Conservation (phyloP, 2,888 invertebrate species). For the Mythimna ferrago region DNA sequence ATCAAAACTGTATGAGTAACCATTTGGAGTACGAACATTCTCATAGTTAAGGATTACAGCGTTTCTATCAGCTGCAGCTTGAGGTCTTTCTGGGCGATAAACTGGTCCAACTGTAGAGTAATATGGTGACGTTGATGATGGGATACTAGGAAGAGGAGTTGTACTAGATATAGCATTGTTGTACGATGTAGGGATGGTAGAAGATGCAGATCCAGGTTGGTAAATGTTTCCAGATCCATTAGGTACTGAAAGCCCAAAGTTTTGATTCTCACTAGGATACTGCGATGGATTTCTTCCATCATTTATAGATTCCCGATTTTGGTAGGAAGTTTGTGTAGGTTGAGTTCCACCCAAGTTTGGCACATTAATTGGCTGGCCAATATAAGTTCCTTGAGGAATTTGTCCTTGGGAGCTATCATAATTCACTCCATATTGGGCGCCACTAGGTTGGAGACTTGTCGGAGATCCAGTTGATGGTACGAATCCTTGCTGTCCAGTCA, state of each 20-base stretch:
- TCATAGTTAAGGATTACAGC: conserved; percentile 79
- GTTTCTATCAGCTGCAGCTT: conserved; percentile 75
- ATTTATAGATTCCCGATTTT: conserved; percentile 15
- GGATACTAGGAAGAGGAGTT: conserved; percentile 6
- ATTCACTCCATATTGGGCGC: conserved; percentile 9
- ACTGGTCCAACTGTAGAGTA: conserved; percentile 8
- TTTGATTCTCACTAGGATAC: conserved; percentile 6
- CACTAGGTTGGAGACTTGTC: conserved; percentile 7
- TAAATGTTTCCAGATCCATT: conserved; percentile 18
- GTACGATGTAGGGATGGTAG: background rate
- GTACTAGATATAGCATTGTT: conserved; percentile 21
- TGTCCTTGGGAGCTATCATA: conserved; percentile 18
- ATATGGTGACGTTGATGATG: conserved; percentile 20
- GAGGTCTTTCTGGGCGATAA: conserved; percentile 69
- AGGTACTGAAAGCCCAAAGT: background rate
- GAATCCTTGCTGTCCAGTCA: conserved; percentile 9
- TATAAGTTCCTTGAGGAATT: conserved; percentile 19
- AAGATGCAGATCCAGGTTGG: conserved; percentile 8
- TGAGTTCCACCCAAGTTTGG: conserved; percentile 1
- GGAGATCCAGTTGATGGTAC: conserved; percentile 19
- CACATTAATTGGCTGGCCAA: conserved; percentile 5
- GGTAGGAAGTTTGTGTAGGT: conserved; percentile 14
- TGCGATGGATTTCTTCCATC: conserved; percentile 1
- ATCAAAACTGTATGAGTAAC: conserved; percentile 80
- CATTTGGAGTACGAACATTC: conserved; percentile 75